A percentile compares a stretch with the other conserved stretches of the same genome.
These are phyloP conservation scores for Atta colombica DNA, from an alignment of 1,140 invertebrate species.

Conservation along the genomic window DNA sequence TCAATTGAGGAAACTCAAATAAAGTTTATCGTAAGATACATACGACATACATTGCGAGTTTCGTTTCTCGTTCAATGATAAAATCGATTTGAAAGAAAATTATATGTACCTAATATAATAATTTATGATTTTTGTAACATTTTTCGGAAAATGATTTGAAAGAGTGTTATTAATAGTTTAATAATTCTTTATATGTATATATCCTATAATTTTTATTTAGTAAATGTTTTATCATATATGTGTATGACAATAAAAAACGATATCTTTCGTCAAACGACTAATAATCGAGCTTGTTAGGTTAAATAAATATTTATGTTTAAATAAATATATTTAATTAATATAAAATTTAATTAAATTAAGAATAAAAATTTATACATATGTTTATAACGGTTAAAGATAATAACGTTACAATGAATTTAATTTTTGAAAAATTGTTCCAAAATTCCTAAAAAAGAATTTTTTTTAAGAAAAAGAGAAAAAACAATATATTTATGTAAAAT, in stretches of 20 bases:
- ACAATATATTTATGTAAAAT: not conserved
- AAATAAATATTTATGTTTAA: too few relatives aligned
- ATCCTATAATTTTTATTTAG: too few relatives aligned
- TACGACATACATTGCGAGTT: not conserved
- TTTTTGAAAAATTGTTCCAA: not conserved
- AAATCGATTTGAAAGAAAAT: not conserved
- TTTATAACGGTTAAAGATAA: too few relatives aligned
- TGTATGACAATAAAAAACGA: not conserved
- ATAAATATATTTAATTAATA: too few relatives aligned
- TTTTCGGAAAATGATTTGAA: not conserved
- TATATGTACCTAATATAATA: not conserved
- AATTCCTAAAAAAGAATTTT: not conserved
- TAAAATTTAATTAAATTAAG: too few relatives aligned
- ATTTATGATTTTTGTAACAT: not conserved
- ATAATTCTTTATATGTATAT: not conserved
- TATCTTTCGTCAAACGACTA: too few relatives aligned
- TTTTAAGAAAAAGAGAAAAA: not conserved
- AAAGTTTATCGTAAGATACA: not conserved
- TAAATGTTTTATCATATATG: not conserved
- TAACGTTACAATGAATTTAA: not conserved
- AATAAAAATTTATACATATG: too few relatives aligned
- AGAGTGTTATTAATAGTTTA: not conserved
- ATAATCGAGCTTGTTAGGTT: too few relatives aligned
- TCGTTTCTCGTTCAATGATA: not conserved
- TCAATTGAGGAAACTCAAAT: not conserved